These are phyloP conservation scores for Punctoribates punctum DNA, from an alignment of 2,888 invertebrate genomes.

Conservation along the genomic window DNA sequence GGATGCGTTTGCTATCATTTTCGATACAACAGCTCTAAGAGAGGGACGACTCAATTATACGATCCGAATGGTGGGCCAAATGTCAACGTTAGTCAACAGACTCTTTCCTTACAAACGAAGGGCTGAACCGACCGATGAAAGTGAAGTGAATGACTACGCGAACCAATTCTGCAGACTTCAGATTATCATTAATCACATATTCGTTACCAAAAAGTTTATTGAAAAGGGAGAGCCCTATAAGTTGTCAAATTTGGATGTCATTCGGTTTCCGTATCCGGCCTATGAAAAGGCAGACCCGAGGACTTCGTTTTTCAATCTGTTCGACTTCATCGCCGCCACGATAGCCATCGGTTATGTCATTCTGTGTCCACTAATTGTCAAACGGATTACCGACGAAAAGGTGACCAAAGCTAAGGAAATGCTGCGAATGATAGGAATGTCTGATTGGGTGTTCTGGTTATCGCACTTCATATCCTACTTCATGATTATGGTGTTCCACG, in stretches of 20 bases:
- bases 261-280: neutral
- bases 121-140: neutral
- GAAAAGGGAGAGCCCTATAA: too few species aligned
- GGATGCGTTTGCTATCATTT: neutral
- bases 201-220: neutral
- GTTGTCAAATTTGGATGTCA: too few species aligned
- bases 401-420: slow-evolving; percentile 46
- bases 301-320: too few species aligned
- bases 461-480: slow-evolving; percentile 46
- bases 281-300: too few species aligned
- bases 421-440: slow-evolving; percentile 48
- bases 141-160: neutral
- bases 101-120: neutral
- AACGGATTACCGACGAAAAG: slow-evolving; percentile 47
- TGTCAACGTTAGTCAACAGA: neutral
- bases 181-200: neutral
- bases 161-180: slow-evolving; percentile 2
- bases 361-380: slow-evolving; percentile 44
- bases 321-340: slow-evolving; percentile 39
- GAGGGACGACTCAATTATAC: neutral
- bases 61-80: neutral
- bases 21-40: neutral
- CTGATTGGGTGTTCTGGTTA: slow-evolving; percentile 47
- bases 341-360: slow-evolving; percentile 44
- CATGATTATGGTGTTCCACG: slow-evolving; percentile 43